Base-by-base conservation (phyloP, 2,113 vertebrate genomes). In the Equus przewalskii region DNA sequence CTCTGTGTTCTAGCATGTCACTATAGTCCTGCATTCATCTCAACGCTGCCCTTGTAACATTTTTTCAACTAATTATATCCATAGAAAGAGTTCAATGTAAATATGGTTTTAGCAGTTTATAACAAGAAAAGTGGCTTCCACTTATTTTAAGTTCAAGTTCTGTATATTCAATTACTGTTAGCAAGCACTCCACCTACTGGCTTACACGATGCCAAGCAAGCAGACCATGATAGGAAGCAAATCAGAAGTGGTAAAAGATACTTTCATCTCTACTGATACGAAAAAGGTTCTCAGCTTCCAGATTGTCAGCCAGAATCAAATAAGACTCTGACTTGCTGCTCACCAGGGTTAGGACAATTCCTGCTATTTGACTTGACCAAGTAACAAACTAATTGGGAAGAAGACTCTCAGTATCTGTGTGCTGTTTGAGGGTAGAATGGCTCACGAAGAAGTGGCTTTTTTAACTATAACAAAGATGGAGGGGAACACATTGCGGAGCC, bases 101-200 rank as follows among this genome's bases (percentile, higher is more conserved):
- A 98, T 98, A 98, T 78, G 92, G 98, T 98, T 99, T 99, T 99
- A 98, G 93, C 98, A 98, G 97, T 98, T 98, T 98, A 98, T 98
- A 98, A 97, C 98, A 98, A 97, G 98, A 98, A 98, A 99, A 98
- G 97, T 98, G 78, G 96, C 97, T 98, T 98, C 85, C 95, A 89
- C 96, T 98, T 98, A 97, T 97, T 96, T 98, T 94, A 98, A 98
- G 97, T 98, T 98, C 96, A 98, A 98, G 97, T 98, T 97, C 95
- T 97, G 78, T 97, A 93, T 97, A 91, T 97, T 97, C 98, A 98
- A 98, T 99, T 99, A 99, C 98, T 98, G 99, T 99, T 99, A 99
- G 98, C 99, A 99, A 99, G 99, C 98, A 98, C 99, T 99, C 99
- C 99, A 99, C 99, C 99, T 99, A 99, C 99, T 99, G 99, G 99